Evolutionary conservation across 2,113 vertebrate species (phyloP).

Genomic region (Ctenodactylus gundi): DNA sequence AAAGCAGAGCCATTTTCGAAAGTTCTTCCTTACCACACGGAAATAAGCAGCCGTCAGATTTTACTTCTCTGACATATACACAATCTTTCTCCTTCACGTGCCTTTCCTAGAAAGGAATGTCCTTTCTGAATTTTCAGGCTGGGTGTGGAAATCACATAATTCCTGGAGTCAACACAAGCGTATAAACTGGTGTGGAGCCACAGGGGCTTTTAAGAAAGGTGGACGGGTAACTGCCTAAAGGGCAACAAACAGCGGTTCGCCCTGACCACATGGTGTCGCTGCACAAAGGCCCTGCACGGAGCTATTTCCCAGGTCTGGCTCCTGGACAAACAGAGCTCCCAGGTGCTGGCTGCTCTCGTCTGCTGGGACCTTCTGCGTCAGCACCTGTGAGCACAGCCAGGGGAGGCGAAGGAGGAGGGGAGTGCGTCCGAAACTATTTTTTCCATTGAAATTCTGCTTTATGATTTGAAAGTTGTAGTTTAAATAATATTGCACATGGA

Average conservation of each 20-base stretch:
- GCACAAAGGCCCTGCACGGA: conserved; percentile 7
- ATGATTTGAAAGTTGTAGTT: too few species aligned
- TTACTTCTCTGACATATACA: not conserved
- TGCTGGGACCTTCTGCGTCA: not conserved
- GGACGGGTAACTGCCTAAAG: not conserved
- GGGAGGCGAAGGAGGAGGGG: not conserved
- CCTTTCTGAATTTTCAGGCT: not conserved
- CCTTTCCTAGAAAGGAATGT: not conserved
- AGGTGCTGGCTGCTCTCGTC: not conserved
- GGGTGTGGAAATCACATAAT: conserved; percentile 6
- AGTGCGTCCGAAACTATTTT: too few species aligned
- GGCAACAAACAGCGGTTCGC: not conserved
- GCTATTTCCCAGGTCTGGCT: not conserved
- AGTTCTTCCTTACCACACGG: not conserved
- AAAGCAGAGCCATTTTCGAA: not conserved
- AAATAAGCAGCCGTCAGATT: not conserved
- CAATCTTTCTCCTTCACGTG: not conserved
- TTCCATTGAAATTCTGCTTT: too few species aligned
- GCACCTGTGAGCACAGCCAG: not conserved
- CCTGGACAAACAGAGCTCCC: not conserved
- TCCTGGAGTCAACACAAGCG: not conserved
- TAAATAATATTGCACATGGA: too few species aligned
- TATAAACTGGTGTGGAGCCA: conserved; percentile 7
- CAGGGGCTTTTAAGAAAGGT: conserved; percentile 15
- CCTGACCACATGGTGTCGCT: not conserved